phyloP scores from a whole-genome alignment of 37 sponge, comb jelly and placozoan genomes.

The Hormiphora californensis region DNA sequence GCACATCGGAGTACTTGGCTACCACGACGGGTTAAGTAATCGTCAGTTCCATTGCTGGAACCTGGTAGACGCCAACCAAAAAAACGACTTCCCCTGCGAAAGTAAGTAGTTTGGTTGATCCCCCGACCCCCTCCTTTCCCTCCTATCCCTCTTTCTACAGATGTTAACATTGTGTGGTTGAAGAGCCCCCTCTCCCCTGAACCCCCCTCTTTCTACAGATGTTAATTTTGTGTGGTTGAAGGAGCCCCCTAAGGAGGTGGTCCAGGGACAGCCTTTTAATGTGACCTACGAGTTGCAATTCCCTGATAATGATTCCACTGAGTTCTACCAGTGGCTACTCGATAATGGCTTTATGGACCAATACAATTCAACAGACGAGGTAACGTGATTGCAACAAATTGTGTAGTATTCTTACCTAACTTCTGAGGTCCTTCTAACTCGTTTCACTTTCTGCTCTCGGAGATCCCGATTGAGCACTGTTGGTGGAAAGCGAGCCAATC shows the following conservation, averaged over 20 bases:
- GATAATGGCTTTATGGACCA: no score
- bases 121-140: neutral
- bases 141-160: neutral
- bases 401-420: no score
- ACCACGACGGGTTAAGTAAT: neutral
- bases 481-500: neutral
- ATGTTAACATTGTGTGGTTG: conserved; percentile 3
- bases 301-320: neutral
- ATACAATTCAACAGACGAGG: no score
- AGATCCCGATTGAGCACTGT: neutral
- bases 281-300: conserved; percentile 2
- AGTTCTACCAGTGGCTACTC: no score
- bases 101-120: neutral
- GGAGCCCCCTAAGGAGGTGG: neutral
- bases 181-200: neutral
- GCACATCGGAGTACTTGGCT: neutral
- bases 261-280: neutral
- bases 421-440: no score
- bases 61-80: neutral
- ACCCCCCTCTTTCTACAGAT: neutral
- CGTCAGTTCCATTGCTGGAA: neutral
- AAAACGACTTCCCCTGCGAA: neutral
- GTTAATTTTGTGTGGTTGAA: conserved; percentile 9
- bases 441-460: no score
- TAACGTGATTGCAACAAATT: no score